These are phyloP conservation scores for Lasioglossum malachurum DNA, from an alignment of 2,888 invertebrate genomes.

Conservation along the genomic window DNA sequence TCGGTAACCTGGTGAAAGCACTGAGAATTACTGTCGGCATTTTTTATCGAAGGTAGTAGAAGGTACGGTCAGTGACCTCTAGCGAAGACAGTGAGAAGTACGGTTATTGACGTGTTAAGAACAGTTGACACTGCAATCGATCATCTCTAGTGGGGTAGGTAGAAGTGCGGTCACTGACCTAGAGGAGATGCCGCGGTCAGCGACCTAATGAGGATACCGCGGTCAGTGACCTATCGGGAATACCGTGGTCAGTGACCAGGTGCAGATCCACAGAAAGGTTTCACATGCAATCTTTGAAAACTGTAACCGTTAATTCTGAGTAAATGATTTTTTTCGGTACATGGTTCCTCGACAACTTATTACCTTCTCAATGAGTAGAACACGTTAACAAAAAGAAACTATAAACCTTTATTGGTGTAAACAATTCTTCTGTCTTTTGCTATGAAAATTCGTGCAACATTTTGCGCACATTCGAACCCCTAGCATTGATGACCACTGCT, in stretches of 20 bases:
- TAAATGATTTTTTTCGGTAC: not conserved
- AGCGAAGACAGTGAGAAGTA: not conserved
- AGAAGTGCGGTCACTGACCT: not conserved
- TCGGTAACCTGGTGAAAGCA: not conserved
- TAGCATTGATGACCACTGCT: not conserved
- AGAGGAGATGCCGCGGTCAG: not conserved
- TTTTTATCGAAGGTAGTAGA: not conserved
- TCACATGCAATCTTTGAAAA: not conserved
- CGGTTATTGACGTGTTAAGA: not conserved
- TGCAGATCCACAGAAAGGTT: not conserved
- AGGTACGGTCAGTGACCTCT: not conserved
- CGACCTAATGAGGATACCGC: not conserved
- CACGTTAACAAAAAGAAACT: not conserved
- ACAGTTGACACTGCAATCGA: not conserved
- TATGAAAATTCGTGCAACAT: not conserved
- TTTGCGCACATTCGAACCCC: not conserved
- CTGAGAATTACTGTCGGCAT: not conserved
- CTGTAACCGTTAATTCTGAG: not conserved
- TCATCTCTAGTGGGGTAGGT: not conserved
- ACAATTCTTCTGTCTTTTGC: not conserved
- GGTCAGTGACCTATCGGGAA: not conserved
- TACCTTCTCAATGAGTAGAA: not conserved
- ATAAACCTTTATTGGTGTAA: not conserved
- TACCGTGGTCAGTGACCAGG: not conserved
- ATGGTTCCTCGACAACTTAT: not conserved